These are phyloP conservation scores for Rutpela maculata DNA, from an alignment of 2,888 invertebrate species.

Conservation along the genomic window DNA sequence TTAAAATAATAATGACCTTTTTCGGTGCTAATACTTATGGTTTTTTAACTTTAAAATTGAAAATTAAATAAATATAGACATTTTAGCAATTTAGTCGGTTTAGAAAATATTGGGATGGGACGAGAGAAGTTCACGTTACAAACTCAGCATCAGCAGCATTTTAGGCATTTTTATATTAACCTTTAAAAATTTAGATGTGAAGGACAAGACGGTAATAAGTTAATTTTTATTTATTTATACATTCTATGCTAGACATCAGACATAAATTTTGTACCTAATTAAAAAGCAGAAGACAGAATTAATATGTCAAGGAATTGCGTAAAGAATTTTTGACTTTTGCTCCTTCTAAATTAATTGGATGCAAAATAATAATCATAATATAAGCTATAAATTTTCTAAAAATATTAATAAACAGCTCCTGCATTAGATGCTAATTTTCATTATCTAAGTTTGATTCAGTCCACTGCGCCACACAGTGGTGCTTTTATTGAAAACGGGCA, in stretches of 20 bases:
- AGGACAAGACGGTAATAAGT: not conserved
- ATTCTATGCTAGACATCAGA: not conserved
- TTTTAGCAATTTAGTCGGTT: not conserved
- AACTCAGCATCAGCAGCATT: not conserved
- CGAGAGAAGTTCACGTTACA: not conserved
- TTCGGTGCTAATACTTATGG: not conserved
- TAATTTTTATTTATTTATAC: slow-evolving; percentile 7
- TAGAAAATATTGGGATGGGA: not conserved
- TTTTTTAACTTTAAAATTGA: not conserved
- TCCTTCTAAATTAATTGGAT: not conserved
- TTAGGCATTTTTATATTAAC: not conserved
- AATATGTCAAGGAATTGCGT: not conserved
- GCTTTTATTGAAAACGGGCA: too few species aligned
- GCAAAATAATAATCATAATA: not conserved
- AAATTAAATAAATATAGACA: too few species aligned
- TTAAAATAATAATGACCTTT: not conserved
- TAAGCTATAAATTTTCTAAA: not conserved
- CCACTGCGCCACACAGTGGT: too few species aligned
- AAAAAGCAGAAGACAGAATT: not conserved
- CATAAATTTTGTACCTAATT: not conserved
- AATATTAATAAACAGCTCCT: not conserved
- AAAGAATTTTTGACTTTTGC: not conserved
- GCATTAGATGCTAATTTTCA: too few species aligned
- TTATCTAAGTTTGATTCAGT: too few species aligned
- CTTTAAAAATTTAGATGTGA: slow-evolving; percentile 7